A percentile compares a stretch with the other conserved stretches of the same genome.
phyloP scores from a whole-genome alignment of 2,797 vertebrate genomes.

The Cirrhinus molitorella region DNA sequence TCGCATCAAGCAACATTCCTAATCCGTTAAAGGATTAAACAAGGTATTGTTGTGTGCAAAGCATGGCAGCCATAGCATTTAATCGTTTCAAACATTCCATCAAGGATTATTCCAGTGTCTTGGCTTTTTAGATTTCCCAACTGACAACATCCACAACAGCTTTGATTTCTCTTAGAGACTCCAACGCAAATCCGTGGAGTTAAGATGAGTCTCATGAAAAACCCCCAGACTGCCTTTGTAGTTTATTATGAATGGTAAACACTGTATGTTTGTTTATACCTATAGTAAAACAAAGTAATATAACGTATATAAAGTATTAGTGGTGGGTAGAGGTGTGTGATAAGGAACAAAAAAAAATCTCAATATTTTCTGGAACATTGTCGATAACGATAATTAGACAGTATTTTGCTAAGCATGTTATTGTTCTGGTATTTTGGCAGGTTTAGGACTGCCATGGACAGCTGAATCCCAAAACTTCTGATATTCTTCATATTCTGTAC shows the following conservation, averaged over 20 bases:
- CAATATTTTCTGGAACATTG: too few relatives aligned
- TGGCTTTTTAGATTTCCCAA: conserved; percentile 57
- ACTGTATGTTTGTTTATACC: too few relatives aligned
- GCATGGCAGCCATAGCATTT: conserved; percentile 61
- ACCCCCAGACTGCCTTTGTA: conserved; percentile 19
- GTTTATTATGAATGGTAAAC: conserved; percentile 4
- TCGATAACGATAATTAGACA: too few relatives aligned
- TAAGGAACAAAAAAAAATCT: too few relatives aligned
- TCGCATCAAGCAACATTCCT: conserved; percentile 66
- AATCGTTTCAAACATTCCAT: conserved; percentile 70
- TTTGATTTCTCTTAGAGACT: conserved; percentile 14
- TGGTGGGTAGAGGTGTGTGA: too few relatives aligned
- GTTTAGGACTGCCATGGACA: too few relatives aligned
- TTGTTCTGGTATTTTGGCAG: too few relatives aligned
- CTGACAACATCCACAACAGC: conserved; percentile 36
- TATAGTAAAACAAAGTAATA: too few relatives aligned
- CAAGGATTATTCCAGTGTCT: conserved; percentile 61
- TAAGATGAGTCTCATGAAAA: conserved; percentile 10
- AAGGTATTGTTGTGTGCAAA: conserved; percentile 67
- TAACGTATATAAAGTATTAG: too few relatives aligned
- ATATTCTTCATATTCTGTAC: too few relatives aligned
- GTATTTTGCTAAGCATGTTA: too few relatives aligned
- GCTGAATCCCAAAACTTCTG: too few relatives aligned
- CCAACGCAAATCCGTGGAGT: neutral
- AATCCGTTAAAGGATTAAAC: conserved; percentile 65